A percentile compares a stretch with the other conserved stretches of the same genome.
phyloP scores from a whole-genome alignment of 2,797 vertebrate genomes.

The Helicolenus hilgendorfi region DNA sequence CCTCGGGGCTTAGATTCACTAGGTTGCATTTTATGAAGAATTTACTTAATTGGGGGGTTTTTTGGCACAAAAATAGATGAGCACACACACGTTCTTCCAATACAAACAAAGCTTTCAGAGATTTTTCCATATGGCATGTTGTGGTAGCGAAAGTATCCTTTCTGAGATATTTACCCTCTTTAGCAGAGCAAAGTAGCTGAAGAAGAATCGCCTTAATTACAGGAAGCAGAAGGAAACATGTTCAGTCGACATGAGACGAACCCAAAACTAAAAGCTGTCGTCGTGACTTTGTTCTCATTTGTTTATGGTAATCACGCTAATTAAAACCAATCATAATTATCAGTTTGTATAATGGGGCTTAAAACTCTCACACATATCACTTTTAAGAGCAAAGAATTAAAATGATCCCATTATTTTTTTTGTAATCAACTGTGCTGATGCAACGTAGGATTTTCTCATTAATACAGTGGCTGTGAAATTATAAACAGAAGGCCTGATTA shows the following conservation, averaged over 20 bases:
- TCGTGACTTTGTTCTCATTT: not conserved
- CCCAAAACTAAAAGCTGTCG: not conserved
- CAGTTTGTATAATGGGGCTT: not conserved
- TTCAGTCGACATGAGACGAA: conserved; percentile 1
- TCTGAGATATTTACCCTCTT: conserved; percentile 12
- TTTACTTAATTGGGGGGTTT: not conserved
- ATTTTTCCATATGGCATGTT: not conserved
- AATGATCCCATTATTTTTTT: conserved; percentile 19
- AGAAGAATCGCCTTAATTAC: not conserved
- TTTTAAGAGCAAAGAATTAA: conserved; percentile 39
- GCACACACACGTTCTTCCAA: not conserved
- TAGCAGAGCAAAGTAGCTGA: not conserved
- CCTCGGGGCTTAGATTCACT: not conserved
- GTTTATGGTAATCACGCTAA: conserved; percentile 19
- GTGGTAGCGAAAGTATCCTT: not conserved
- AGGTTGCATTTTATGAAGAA: not conserved
- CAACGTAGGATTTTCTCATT: conserved; percentile 30
- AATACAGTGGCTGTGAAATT: conserved; percentile 63
- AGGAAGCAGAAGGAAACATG: not conserved
- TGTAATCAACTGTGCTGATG: conserved; percentile 20
- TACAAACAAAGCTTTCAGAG: not conserved
- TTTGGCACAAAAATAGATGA: not conserved
- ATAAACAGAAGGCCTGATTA: conserved; percentile 53
- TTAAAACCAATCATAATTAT: conserved; percentile 24
- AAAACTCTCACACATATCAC: conserved; percentile 19